phyloP scores from a whole-genome alignment of 2,797 vertebrate genomes.

The Arnoldichthys spilopterus region DNA sequence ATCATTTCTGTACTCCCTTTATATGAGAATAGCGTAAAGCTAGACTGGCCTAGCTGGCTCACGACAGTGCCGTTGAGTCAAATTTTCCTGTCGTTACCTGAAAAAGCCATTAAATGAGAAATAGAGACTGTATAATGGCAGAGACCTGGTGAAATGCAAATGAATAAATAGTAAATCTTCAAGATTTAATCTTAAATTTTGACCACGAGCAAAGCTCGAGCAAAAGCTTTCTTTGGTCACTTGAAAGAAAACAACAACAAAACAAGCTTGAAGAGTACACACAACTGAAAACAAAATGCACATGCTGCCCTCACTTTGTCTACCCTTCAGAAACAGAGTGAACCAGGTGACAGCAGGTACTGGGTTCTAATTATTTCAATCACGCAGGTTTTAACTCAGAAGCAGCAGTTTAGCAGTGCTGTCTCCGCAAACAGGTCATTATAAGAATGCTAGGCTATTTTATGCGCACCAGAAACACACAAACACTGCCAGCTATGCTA shows the following conservation, averaged over 20 bases:
- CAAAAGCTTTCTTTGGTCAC: neutral
- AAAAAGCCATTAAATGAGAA: slow-evolving; percentile 23
- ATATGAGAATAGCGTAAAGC: neutral
- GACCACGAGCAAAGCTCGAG: slow-evolving; percentile 6
- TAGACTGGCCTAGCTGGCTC: neutral
- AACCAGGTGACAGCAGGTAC: slow-evolving; percentile 3
- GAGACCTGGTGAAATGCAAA: neutral
- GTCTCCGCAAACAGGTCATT: neutral
- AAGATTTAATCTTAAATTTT: neutral
- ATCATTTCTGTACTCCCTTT: neutral
- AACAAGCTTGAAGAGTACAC: neutral
- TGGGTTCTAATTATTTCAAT: slow-evolving; percentile 24
- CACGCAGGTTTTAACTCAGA: slow-evolving; percentile 17
- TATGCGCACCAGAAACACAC: neutral
- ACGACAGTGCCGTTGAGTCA: slow-evolving; percentile 23
- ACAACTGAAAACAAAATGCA: neutral
- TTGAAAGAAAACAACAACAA: neutral
- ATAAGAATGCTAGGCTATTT: neutral
- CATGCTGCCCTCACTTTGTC: neutral
- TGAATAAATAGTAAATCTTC: neutral
- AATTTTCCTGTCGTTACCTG: slow-evolving; percentile 15
- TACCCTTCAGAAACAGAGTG: slow-evolving; percentile 2
- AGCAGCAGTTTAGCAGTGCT: neutral
- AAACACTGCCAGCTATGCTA: neutral
- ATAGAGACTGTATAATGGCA: slow-evolving; percentile 26